Base-by-base conservation (phyloP, 2,888 invertebrate species). In the Agrotis ipsilon region DNA sequence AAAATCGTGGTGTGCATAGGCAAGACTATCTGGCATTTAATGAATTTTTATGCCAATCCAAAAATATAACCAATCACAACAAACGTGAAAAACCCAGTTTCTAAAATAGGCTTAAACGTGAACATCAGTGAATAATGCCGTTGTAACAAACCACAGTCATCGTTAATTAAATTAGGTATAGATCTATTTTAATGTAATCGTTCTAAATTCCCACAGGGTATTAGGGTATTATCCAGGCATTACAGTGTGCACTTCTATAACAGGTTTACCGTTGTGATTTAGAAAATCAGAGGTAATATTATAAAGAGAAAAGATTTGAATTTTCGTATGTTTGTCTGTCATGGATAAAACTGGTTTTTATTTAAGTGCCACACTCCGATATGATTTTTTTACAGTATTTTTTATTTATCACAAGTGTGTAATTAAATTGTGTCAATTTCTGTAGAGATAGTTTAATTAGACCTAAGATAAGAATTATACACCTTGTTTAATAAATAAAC, bases 211-310 rank as follows among this genome's bases (percentile, higher is more conserved):
- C 1, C n/a, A 14, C 43, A 18, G n/a, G 18, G 9, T n/a, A 59
- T 57, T 61, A 27, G 2, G 7, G 9, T 16, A 13, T 45, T 19
- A n/a, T 43, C 21, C 51, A 32, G 39, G 9, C 24, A 52, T 58
- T 48, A 52, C 13, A 46, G 11, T 24, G 62, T 58, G 21, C 64
- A 64, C 21, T n/a, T n/a, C n/a, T n/a, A 64, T 75, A 21, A 58
- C 5, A 18, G 19, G 14, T 19, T 24, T 14, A 19, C 1, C 19
- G 11, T 45, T 3, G 24, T 1, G n/a, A 14, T 39, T 48, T 24
- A 18, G 2, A 1, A 18, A 27, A 18, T 49, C 18, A 9, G 9
- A n/a, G n/a, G 7, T 32, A 32, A 32, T 32, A 32, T 32, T 32
- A 32, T 7, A 32, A 6, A 32, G 32, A 32, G 7, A 32, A 32